Percentiles rank a stretch among this genome's conserved stretches.
These are phyloP conservation scores for Pherbina coryleti DNA, from an alignment of 2,888 invertebrate genomes.

Conservation along the genomic window DNA sequence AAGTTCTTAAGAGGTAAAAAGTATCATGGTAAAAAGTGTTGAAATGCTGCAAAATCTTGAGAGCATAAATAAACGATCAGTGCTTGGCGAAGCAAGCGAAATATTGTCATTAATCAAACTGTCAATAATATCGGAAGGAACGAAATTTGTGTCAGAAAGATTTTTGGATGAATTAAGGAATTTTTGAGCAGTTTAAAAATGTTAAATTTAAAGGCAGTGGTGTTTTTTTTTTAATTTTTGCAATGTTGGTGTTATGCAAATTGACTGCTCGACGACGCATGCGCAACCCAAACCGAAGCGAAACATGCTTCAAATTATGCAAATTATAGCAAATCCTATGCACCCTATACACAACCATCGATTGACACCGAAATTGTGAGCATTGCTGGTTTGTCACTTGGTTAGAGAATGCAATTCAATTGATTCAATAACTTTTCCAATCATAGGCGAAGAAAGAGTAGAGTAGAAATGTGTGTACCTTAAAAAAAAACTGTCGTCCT, in stretches of 20 bases:
- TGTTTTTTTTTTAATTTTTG: neutral
- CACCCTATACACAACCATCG: slow-evolving; percentile 13
- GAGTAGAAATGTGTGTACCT: no score
- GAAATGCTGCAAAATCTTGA: neutral
- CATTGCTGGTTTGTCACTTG: slow-evolving; percentile 54
- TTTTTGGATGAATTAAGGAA: neutral
- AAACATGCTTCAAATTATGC: slow-evolving; percentile 52
- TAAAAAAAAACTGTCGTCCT: no score
- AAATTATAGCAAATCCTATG: slow-evolving; percentile 47
- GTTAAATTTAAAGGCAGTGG: neutral
- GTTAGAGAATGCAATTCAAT: slow-evolving; percentile 53
- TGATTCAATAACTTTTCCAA: neutral
- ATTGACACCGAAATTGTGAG: slow-evolving; percentile 9
- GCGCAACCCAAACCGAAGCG: slow-evolving; percentile 32
- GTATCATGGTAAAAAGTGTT: neutral
- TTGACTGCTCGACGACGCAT: slow-evolving; percentile 48
- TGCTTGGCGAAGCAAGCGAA: neutral
- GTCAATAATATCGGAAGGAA: neutral
- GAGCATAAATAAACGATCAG: neutral
- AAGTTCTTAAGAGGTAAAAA: neutral
- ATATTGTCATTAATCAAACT: slow-evolving; percentile 10
- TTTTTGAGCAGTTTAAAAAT: neutral
- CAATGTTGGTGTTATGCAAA: slow-evolving; percentile 58
- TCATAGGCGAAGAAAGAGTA: no score
- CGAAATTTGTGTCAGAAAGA: neutral